A percentile compares a stretch with the other conserved stretches of the same genome.
These are phyloP conservation scores for Drosophila peninsularis DNA, from an alignment of 2,888 invertebrate genomes.

Conservation along the genomic window DNA sequence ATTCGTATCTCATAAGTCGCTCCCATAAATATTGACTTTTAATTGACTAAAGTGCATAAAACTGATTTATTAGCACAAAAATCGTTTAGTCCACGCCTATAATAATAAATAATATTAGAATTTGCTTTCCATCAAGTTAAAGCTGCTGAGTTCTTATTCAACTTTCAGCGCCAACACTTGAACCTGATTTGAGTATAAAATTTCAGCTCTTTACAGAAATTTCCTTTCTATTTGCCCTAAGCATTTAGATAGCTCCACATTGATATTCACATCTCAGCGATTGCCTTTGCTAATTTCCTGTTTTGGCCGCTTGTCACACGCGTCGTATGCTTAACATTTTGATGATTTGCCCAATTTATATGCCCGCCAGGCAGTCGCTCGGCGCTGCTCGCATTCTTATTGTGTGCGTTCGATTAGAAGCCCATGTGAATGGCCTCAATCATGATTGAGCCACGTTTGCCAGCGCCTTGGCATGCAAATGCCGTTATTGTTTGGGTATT, in stretches of 20 bases:
- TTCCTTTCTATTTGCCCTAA: not conserved
- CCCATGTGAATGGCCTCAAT: conserved; percentile 28
- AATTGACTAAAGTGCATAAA: not conserved
- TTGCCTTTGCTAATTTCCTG: conserved; percentile 17
- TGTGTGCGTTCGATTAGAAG: conserved; percentile 53
- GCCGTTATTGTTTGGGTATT: conserved; percentile 17
- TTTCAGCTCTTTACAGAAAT: not conserved
- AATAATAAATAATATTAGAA: not conserved
- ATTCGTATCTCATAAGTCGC: not conserved
- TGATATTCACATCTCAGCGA: not conserved
- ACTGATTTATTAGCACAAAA: not conserved
- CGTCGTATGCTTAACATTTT: conserved; percentile 36
- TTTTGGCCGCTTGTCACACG: conserved; percentile 15
- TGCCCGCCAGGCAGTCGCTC: conserved; percentile 8
- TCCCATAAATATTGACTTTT: not conserved
- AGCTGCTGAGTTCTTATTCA: not conserved
- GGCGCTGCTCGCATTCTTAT: conserved; percentile 36
- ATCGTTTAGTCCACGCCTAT: not conserved
- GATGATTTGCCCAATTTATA: conserved; percentile 29
- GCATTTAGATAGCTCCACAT: not conserved
- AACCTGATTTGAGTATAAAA: not conserved
- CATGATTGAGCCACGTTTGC: conserved; percentile 30
- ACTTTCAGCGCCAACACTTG: not conserved
- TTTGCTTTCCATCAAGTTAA: not conserved
- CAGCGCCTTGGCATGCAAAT: conserved; percentile 53